Evolutionary conservation across 2,888 invertebrate species (phyloP).

Genomic region (Drosophila atripex): DNA sequence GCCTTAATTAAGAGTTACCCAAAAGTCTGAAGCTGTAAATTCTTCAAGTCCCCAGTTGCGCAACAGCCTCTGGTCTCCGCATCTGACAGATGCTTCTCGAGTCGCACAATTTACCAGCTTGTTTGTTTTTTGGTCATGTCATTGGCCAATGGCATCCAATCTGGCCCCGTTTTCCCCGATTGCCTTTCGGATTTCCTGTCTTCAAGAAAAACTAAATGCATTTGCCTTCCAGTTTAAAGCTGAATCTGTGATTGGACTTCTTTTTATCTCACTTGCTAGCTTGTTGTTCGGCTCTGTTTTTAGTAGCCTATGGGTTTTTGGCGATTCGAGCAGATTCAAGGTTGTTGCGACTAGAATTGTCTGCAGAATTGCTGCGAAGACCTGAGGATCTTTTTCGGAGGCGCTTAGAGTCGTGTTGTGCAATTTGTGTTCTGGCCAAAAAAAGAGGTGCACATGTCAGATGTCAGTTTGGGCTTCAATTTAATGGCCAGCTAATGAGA

Average conservation of each 20-base stretch:
- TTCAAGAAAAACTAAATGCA: slow-evolving; percentile 29
- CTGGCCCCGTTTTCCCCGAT: slow-evolving; percentile 61
- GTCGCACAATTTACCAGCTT: slow-evolving; percentile 28
- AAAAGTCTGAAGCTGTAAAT: slow-evolving; percentile 58
- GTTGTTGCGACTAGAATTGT: slow-evolving; percentile 44
- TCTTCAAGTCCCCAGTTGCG: slow-evolving; percentile 64
- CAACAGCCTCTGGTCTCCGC: slow-evolving; percentile 44
- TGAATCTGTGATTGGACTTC: slow-evolving; percentile 37
- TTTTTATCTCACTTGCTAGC: slow-evolving; percentile 18
- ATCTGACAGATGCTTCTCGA: slow-evolving; percentile 32
- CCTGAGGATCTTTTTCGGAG: slow-evolving; percentile 29
- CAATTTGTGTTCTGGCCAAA: slow-evolving; percentile 44
- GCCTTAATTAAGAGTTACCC: slow-evolving; percentile 60
- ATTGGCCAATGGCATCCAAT: slow-evolving; percentile 70
- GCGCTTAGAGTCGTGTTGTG: slow-evolving; percentile 35
- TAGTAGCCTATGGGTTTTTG: slow-evolving; percentile 44
- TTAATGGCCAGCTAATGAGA: slow-evolving; percentile 43
- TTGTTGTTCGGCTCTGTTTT: slow-evolving; percentile 13
- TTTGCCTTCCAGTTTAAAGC: slow-evolving; percentile 35
- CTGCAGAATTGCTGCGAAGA: slow-evolving; percentile 12
- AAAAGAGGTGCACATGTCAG: slow-evolving; percentile 49
- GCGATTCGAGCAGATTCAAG: slow-evolving; percentile 63
- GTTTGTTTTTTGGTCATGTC: slow-evolving; percentile 48
- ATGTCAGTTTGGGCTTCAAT: slow-evolving; percentile 48
- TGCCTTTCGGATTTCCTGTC: slow-evolving; percentile 65